Percentiles rank a stretch among this genome's conserved stretches.
Evolutionary conservation across 2,888 invertebrate species (phyloP).

Genomic region (Orchestes rusci): DNA sequence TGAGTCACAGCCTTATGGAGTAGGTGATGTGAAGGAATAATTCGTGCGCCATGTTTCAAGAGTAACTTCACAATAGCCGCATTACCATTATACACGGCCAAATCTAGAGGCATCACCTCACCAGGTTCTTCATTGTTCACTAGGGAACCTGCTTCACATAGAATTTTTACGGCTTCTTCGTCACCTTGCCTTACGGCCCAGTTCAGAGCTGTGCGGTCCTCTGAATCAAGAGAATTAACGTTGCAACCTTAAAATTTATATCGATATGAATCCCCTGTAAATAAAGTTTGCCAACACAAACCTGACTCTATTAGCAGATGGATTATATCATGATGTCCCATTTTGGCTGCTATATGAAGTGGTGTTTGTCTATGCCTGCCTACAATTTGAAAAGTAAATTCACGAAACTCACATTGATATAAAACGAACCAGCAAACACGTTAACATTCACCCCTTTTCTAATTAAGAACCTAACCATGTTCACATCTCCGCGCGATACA

Average conservation of each 20-base stretch:
- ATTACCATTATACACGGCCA: constrained; percentile 59
- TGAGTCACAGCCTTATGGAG: constrained; percentile 61
- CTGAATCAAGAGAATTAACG: constrained; percentile 48
- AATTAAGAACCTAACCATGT: constrained; percentile 45
- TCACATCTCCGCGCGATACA: constrained; percentile 50
- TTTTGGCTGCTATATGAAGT: constrained; percentile 40
- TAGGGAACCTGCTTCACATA: constrained; percentile 54
- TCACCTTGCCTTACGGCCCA: constrained; percentile 43
- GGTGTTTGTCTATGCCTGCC: constrained; percentile 41
- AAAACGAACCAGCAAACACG: constrained; percentile 33
- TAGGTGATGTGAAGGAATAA: constrained; percentile 62
- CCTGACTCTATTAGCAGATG: constrained; percentile 38
- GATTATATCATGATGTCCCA: constrained; percentile 44
- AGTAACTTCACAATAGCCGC: constrained; percentile 47
- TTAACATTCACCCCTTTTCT: constrained; percentile 38
- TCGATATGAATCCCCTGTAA: background rate
- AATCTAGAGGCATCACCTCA: constrained; percentile 62
- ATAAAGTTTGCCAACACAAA: constrained; percentile 2
- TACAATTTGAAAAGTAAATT: constrained; percentile 8
- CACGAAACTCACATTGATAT: background rate
- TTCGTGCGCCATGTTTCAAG: constrained; percentile 58
- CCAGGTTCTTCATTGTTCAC: constrained; percentile 64
- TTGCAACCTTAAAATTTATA: constrained; percentile 48
- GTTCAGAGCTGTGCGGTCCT: constrained; percentile 46
- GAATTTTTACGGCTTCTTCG: constrained; percentile 42